Conservation (phyloP, 2,797 vertebrate genomes). For the Salarias fasciatus region DNA sequence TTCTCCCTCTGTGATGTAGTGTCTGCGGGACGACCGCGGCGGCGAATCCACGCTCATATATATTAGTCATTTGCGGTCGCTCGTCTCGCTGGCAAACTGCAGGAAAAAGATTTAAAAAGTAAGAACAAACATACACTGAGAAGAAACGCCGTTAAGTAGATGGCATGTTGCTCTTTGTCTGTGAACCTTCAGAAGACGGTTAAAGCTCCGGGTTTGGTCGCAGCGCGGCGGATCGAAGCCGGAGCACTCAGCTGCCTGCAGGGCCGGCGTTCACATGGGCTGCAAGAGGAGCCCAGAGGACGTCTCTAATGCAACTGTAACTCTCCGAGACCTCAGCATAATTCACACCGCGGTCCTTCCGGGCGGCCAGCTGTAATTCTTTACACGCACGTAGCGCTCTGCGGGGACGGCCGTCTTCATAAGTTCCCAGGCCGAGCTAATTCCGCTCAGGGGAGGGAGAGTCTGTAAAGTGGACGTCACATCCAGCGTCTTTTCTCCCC, state of each 20-base stretch:
- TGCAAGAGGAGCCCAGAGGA: conserved; percentile 54
- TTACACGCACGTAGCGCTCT: conserved; percentile 31
- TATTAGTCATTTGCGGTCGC: conserved; percentile 68
- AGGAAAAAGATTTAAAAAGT: background rate
- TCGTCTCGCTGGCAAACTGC: conserved; percentile 39
- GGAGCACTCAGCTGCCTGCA: conserved; percentile 11
- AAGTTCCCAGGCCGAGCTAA: conserved; percentile 18
- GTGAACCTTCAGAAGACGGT: conserved; percentile 27
- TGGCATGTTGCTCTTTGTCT: conserved; percentile 6
- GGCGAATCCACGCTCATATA: conserved; percentile 51
- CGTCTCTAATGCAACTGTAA: conserved; percentile 49
- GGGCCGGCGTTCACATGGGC: conserved; percentile 38
- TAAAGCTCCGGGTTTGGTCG: conserved; percentile 1
- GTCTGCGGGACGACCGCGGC: conserved; percentile 38
- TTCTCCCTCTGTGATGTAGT: conserved; percentile 65
- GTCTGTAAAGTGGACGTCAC: conserved; percentile 55
- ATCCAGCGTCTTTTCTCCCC: conserved; percentile 8
- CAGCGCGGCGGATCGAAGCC: conserved; percentile 16
- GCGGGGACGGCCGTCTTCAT: conserved; percentile 17
- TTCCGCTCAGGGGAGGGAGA: conserved; percentile 17
- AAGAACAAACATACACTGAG: conserved; percentile 8
- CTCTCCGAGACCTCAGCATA: conserved; percentile 48
- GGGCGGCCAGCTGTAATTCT: conserved; percentile 39
- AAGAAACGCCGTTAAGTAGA: conserved; percentile 20
- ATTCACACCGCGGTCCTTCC: conserved; percentile 42